phyloP scores from a whole-genome alignment of 2,888 invertebrate genomes.

The Heliconius ethilla region DNA sequence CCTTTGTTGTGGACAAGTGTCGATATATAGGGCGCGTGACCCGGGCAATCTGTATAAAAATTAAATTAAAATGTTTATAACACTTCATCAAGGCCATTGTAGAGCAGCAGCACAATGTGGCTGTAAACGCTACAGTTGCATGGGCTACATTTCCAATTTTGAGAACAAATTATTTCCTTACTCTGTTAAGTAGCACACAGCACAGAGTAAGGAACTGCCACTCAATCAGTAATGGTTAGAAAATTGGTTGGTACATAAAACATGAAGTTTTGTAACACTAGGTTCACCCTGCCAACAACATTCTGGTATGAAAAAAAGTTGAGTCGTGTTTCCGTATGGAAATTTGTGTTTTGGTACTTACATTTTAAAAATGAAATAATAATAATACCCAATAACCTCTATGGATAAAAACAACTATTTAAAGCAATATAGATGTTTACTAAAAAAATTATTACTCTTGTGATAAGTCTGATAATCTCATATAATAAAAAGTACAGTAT shows the following conservation, averaged over 20 bases:
- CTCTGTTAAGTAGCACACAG: not conserved
- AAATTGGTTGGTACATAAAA: no score
- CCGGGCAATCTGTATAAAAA: slow-evolving; percentile 59
- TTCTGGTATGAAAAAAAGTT: no score
- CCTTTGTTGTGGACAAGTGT: slow-evolving; percentile 63
- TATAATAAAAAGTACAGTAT: no score
- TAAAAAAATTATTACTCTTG: not conserved
- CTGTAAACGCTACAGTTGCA: not conserved
- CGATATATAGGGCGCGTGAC: slow-evolving; percentile 67
- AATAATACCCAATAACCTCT: no score
- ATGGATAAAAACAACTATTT: not conserved
- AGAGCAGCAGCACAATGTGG: not conserved
- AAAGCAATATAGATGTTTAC: not conserved
- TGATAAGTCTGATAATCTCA: not conserved
- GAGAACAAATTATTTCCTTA: not conserved
- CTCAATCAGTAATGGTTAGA: no score
- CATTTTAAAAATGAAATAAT: no score
- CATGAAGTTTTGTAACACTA: no score
- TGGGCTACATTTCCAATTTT: not conserved
- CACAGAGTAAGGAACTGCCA: no score
- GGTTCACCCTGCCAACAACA: no score
- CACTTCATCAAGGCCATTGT: not conserved
- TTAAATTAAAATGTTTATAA: not conserved
- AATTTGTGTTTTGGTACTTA: no score
- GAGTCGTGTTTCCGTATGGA: no score